Evolutionary conservation across 2,888 invertebrate genomes (phyloP).

Genomic region (Cryptus viduatorius): DNA sequence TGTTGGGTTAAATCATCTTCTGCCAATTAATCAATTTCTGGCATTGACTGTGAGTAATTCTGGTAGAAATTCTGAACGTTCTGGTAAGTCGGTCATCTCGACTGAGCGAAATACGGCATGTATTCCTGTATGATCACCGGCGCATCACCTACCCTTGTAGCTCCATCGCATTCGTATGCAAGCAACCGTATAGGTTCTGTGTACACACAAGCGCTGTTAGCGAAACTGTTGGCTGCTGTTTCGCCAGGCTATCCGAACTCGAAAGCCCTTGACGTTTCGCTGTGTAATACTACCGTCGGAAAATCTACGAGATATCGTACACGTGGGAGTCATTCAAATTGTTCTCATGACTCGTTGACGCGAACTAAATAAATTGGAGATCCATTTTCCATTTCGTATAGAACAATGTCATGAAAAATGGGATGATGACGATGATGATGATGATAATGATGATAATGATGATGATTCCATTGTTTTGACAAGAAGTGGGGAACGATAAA

Average conservation of each 20-base stretch:
- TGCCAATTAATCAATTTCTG: too few species aligned
- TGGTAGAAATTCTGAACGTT: neutral
- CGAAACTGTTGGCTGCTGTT: neutral
- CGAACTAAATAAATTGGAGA: conserved; percentile 13
- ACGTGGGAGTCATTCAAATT: neutral
- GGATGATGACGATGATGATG: conserved; percentile 27
- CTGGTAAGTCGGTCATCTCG: conserved; percentile 5
- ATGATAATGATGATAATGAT: conserved; percentile 29
- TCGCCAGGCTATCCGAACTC: neutral
- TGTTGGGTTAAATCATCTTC: too few species aligned
- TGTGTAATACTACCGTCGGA: neutral
- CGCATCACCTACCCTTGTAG: neutral
- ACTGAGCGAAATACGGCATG: neutral
- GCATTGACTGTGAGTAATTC: neutral
- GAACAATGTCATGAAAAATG: neutral
- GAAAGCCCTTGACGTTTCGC: conserved; percentile 6
- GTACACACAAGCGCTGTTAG: neutral
- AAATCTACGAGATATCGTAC: neutral
- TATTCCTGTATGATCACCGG: neutral
- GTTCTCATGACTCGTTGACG: conserved; percentile 17
- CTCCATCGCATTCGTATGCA: conserved; percentile 14
- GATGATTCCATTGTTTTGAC: conserved; percentile 22
- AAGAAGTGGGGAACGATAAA: neutral
- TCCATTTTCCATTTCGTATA: neutral
- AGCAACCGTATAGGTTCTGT: conserved; percentile 16